phyloP scores from a whole-genome alignment of 2,797 vertebrate species.

The Mycteria americana region DNA sequence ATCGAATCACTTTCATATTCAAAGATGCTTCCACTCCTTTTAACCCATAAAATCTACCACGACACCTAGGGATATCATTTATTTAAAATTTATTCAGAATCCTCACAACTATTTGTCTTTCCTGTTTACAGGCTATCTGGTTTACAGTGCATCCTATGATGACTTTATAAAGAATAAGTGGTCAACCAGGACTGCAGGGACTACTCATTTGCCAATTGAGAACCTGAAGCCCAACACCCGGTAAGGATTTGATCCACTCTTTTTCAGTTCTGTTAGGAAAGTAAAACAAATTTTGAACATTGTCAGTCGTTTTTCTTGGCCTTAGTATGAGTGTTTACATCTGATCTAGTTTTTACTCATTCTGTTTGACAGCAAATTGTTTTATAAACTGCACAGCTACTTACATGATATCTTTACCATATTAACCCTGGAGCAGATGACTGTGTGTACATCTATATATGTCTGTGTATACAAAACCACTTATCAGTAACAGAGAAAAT shows the following conservation, averaged over 20 bases:
- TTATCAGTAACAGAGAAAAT: neutral
- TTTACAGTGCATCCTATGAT: slow-evolving; percentile 95
- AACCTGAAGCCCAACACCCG: slow-evolving; percentile 98
- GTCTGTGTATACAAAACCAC: neutral
- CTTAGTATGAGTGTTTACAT: neutral
- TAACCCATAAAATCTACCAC: neutral
- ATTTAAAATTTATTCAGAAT: neutral
- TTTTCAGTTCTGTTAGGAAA: neutral
- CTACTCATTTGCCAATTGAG: slow-evolving; percentile 92
- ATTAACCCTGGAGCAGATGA: neutral
- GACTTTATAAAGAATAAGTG: slow-evolving; percentile 95
- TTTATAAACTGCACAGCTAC: neutral
- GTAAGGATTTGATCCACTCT: slow-evolving; percentile 66
- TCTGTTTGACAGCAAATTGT: neutral
- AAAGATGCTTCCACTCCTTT: neutral
- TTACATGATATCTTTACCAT: neutral
- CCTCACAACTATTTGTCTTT: neutral
- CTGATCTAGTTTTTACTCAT: neutral
- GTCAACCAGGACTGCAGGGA: slow-evolving; percentile 83
- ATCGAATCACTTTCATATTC: neutral
- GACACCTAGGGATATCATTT: neutral
- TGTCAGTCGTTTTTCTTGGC: neutral
- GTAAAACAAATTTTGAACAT: neutral
- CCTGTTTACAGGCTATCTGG: slow-evolving; percentile 86
- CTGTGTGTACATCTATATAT: neutral